phyloP scores from a whole-genome alignment of 1,140 invertebrate species.

The Lordiphosa stackelbergi region DNA sequence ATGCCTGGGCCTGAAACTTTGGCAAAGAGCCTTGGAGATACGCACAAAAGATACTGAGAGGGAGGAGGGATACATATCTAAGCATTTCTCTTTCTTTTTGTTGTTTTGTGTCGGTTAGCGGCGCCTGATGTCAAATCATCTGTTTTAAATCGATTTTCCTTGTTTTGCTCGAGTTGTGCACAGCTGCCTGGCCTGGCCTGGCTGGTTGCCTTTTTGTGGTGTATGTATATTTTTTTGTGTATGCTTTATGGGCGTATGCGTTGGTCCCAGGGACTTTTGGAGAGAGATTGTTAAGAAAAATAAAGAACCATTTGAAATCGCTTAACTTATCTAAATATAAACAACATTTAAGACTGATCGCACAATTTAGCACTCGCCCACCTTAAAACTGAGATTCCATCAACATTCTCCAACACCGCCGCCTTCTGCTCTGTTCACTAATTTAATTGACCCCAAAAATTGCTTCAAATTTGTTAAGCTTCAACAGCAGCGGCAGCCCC shows the following conservation, averaged over 20 bases:
- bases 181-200: slow-evolving; percentile 11
- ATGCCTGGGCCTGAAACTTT: slow-evolving; percentile 22
- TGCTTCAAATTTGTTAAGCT: slow-evolving; percentile 60
- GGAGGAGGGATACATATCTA: slow-evolving; percentile 36
- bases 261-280: no score
- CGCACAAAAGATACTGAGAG: slow-evolving; percentile 20
- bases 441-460: slow-evolving; percentile 71
- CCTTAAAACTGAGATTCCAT: slow-evolving; percentile 5
- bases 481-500: slow-evolving; percentile 43
- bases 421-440: slow-evolving; percentile 20
- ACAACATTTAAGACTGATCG: not conserved
- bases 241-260: no score
- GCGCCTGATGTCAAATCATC: slow-evolving; percentile 66
- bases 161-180: slow-evolving; percentile 24
- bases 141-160: slow-evolving; percentile 71
- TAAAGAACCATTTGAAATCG: not conserved
- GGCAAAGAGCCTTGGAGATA: slow-evolving; percentile 13
- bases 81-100: not conserved
- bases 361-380: no score
- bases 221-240: no score
- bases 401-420: slow-evolving; percentile 6
- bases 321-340: slow-evolving; percentile 5
- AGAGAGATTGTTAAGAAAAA: no score
- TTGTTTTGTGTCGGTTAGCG: slow-evolving; percentile 1
- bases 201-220: slow-evolving; percentile 9